Base-by-base conservation (phyloP, 2,797 vertebrate genomes). In the Semaprochilodus insignis region DNA sequence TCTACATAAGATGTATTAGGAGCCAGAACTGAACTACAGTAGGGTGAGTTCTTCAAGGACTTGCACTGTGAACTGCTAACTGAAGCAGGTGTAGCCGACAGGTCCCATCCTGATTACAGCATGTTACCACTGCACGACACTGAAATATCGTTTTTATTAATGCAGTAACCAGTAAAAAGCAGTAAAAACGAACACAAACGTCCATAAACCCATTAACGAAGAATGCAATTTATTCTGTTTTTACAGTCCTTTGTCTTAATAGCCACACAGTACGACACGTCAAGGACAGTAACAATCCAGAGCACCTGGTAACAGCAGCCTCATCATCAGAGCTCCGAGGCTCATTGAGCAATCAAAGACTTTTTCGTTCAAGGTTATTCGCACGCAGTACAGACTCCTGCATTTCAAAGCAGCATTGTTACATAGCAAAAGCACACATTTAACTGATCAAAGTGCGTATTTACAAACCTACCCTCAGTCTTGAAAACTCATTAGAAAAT, bases 281-380 rank as follows among this genome's bases (percentile, higher is more conserved):
- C 51, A 77, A 74, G 51, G 62, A 63, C 55, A 62, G 80, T 16
- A 74, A 55, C 34, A 59, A 75, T 40, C 36, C 72, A 10, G 48
- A 83, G 67, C 80, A 77, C 74, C 51, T 78, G 57, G 13, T 59
- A 77, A 48, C 48, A 65, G n/a, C 60, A 23, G 0, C 11, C 40
- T 44, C 75, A 77, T 76, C 74, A 71, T 65, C 69, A 31, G 19
- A 62, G 17, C 31, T 27, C 14, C 31, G 63, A 55, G 52, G 55
- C 31, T 60, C 63, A 78, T 70, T 44, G 74, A 84, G 80, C 67
- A 75, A 57, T 69, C 76, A 51, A 15, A 27, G 13, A 31, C 48
- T 55, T 44, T 78, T 79, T 69, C 71, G 11, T 75, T 79, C 76
- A 82, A 85, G 62, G 70, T 85, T 71, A 70, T 13, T n/a, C 62